Evolutionary conservation across 2,888 invertebrate genomes (phyloP), one percentile per base, ranked within the genome.

Genomic region (Lamellibrachia satsuma): DNA sequence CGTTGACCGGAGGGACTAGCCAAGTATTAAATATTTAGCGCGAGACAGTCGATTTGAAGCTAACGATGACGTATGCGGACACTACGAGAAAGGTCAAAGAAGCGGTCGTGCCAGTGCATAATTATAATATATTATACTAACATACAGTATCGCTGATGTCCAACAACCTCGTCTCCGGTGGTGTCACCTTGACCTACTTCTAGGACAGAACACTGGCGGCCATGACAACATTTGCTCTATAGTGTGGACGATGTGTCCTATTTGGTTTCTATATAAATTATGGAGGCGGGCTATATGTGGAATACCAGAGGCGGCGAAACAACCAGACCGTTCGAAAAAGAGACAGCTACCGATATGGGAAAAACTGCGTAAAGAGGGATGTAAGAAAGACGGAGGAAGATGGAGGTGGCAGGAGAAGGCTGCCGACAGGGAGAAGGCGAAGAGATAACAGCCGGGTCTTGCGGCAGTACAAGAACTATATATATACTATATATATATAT

Each of bases 41-140:
- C 15, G 75, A 11, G 75, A 22, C 22, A n/a, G 75, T 75, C 75
- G 75, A 75, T 75, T 22, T 3, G 75, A 75, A n/a, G 22, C 75
- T 75, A 75, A 75, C 75, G 75, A 75, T 75, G 75, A 75, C 75
- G 75, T 75, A 15, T 75, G 22, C 75, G 75, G n/a, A 75, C 75
- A 75, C 75, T 15, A 11, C 75, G 75, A 75, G 22, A 75, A 75
- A 75, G 75, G 75, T 75, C 75, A 75, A 75, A 75, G 75, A 22
- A 15, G 22, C 75, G n/a, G 75, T 22, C n/a, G n/a, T 75, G 75
- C 75, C 75, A 75, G n/a, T 75, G 75, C 75, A 75, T n/a, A n/a
- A 39, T 39, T 39, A 39, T 39, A 39, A 39, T 39, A 39, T 39
- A 39, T 39, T 60, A 60, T 75, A 75, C 75, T 75, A 75, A 75